Evolutionary conservation across 1,140 invertebrate genomes (phyloP), one percentile per base, ranked within the genome.

Genomic region (Microplitis mediator): DNA sequence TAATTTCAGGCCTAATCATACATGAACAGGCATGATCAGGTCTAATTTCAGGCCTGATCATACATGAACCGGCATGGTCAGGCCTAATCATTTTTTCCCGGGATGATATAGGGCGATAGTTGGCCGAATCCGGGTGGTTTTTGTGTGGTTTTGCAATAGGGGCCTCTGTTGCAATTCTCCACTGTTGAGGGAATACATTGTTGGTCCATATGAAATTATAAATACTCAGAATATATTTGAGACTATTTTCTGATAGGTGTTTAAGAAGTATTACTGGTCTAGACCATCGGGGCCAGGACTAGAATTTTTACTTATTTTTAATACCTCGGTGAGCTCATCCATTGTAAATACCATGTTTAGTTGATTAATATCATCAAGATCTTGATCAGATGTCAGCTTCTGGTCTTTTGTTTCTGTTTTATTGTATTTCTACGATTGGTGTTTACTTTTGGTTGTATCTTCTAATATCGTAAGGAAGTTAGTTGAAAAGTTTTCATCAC

Each of bases 41-140:
- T n/a, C n/a, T n/a, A n/a, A n/a, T n/a, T n/a, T n/a, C n/a, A n/a
- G n/a, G n/a, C n/a, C n/a, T n/a, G n/a, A n/a, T n/a, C n/a, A n/a
- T n/a, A n/a, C n/a, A n/a, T n/a, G n/a, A n/a, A n/a, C n/a, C n/a
- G n/a, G n/a, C n/a, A n/a, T n/a, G n/a, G n/a, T n/a, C n/a, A n/a
- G n/a, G n/a, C n/a, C n/a, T n/a, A n/a, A n/a, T n/a, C n/a, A n/a
- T n/a, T n/a, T n/a, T n/a, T n/a, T n/a, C n/a, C n/a, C n/a, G n/a
- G n/a, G n/a, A 74, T 23, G 78, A 81, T 6, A 85, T 85, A 0
- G 83, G 82, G 8, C 80, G 70, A 68, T 85, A 83, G 34, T 73
- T 80, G 16, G n/a, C 16, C 4, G 79, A 77, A 9, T 56, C 14
- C 4, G 32, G 73, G 51, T 62, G 63, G 14, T 78, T 36, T 72